These are phyloP conservation scores for Parus major DNA, from an alignment of 2,113 vertebrate species.

Conservation along the genomic window DNA sequence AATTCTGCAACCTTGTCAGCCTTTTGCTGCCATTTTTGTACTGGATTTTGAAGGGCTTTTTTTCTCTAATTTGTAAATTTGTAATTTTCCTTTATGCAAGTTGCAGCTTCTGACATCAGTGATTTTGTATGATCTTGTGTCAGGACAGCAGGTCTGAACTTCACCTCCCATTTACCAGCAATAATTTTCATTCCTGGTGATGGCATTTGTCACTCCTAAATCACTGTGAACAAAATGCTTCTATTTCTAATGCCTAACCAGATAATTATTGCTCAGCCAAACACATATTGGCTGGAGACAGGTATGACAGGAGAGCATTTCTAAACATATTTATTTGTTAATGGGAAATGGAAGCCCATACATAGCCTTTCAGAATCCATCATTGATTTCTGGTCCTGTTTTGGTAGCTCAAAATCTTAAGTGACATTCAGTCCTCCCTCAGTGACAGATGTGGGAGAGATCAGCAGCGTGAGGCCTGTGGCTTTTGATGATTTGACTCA, in stretches of 20 bases:
- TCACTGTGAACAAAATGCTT: neutral
- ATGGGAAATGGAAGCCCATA: neutral
- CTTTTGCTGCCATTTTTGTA: neutral
- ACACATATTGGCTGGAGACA: neutral
- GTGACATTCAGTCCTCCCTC: neutral
- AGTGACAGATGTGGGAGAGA: neutral
- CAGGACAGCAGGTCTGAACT: neutral
- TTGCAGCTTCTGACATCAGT: neutral
- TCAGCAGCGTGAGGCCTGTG: neutral
- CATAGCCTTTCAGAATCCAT: neutral
- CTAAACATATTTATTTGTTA: neutral
- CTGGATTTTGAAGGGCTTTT: neutral
- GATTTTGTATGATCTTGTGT: neutral
- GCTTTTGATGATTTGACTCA: neutral
- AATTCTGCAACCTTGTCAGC: neutral
- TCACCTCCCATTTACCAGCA: neutral
- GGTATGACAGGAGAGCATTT: neutral
- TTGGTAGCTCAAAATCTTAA: neutral
- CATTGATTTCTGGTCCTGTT: neutral
- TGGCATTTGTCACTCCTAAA: neutral
- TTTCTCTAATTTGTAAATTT: neutral
- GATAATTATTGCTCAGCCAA: neutral
- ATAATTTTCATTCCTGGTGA: neutral
- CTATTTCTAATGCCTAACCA: neutral
- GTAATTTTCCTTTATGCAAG: neutral